Evolutionary conservation across 1,140 invertebrate species (phyloP), one percentile per base, ranked within the genome.

Genomic region (Drosophila auraria): DNA sequence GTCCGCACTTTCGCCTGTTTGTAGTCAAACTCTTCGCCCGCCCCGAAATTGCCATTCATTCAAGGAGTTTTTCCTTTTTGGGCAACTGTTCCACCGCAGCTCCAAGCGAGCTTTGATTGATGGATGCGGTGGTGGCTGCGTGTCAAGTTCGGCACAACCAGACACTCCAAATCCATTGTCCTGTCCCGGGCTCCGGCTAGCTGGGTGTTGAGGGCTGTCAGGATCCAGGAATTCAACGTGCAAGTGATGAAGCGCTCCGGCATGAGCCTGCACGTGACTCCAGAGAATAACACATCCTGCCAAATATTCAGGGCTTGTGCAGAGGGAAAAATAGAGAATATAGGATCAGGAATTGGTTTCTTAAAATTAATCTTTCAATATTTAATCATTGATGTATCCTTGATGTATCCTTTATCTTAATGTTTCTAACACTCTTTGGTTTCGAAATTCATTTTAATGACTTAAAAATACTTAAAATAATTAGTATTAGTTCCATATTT

Each of bases 41-140:
- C 27, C 27, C 47, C 57, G 36, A 50, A 58, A 36, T 33, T 50
- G 49, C 40, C 54, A 40, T 53, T 44, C 66, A 54, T 57, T 59
- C 38, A 17, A 49, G 53, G 69, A 58, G 17, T 59, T 54, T 58
- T 58, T 70, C 20, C 36, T 63, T 63, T 63, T 42, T 23, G n/a
- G n/a, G 36, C 12, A 33, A 17, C 51, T 15, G 54, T 36, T 42
- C 40, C 53, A 33, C 69, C 44, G 66, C 69, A 70, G 25, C 51
- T 71, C 53, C 68, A 51, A 73, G 69, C 51, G 69, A 73, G 54
- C 73, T 60, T 49, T 73, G 70, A 73, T 73, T 73, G 70, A 73
- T 73, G 70, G 68, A 60, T 71, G 30, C 33, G 62, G 20, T 7
- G 20, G 66, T 45, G 45, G 45, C 38, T 27, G 66, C 53, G 70